Evolutionary conservation across 2,797 vertebrate species (phyloP), one percentile per base, ranked within the genome.

Genomic region (Odontamblyopus rebecca): DNA sequence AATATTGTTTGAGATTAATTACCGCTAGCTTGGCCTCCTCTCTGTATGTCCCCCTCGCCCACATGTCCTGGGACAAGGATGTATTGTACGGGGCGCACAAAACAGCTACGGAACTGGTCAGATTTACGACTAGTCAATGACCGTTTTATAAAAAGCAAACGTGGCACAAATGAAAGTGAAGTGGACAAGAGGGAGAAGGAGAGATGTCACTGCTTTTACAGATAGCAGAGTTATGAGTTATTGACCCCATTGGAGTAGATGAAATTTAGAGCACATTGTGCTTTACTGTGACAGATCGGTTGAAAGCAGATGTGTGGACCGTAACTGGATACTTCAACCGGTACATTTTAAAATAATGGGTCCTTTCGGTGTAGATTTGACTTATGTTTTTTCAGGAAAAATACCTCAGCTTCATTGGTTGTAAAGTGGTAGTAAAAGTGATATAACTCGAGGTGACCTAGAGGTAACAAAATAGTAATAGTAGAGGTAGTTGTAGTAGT

Each of bases 1-100:
- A 91, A 92, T 92, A 93, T 87, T 83, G 82, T 85, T 82, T 77
- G 84, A 90, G 89, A 94, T 94, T 92, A 93, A 94, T 94, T 90
- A 93, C 89, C 82, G 64, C 86, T 75, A 78, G 50, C 75, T 78
- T 78, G 80, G 74, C 85, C 82, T 84, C 77, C 74, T 48, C 78
- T 84, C 71, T 81, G 84, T 75, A 82, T 65, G 88, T 81, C 89
- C 85, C 86, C 89, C 81, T 80, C 32, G 23, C 72, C 63, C 41
- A 77, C 85, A 56, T 72, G 83, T 90, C 82, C 86, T 26, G 75
- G 84, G 86, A 88, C 78, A 61, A 74, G 77, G 76, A 84, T 82
- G 83, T 88, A 74, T 88, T 86, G 89, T 89, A 77, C 70, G 23
- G 27, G 68, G 12, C 79, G 79, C 73, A 54, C 83, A 80, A 54